Conservation (phyloP, 2,113 vertebrate species). For the Lepus americanus region DNA sequence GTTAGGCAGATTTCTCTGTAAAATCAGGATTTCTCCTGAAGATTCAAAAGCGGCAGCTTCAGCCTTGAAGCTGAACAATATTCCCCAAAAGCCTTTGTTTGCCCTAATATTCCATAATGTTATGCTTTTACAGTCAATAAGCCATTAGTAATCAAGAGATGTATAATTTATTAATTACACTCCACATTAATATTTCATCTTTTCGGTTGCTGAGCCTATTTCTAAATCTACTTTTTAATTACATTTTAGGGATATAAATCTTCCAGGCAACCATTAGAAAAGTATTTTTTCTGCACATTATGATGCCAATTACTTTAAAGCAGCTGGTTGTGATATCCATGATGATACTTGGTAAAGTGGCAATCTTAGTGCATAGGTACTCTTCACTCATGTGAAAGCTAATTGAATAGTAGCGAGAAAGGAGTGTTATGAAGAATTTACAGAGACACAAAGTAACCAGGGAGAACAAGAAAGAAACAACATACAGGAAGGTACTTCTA, state of each 20-base stretch:
- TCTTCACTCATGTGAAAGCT: slow-evolving; percentile 80
- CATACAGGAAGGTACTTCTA: too few relatives aligned
- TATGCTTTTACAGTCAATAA: slow-evolving; percentile 93
- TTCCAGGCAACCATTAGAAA: slow-evolving; percentile 92
- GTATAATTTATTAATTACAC: slow-evolving; percentile 97
- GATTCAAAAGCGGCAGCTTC: slow-evolving; percentile 80
- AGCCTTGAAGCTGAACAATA: slow-evolving; percentile 84
- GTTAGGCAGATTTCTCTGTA: slow-evolving; percentile 31
- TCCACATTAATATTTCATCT: slow-evolving; percentile 94
- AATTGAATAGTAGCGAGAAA: slow-evolving; percentile 76
- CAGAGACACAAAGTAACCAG: slow-evolving; percentile 60
- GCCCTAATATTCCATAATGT: slow-evolving; percentile 92
- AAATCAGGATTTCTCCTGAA: slow-evolving; percentile 75
- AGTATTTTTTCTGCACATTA: slow-evolving; percentile 88
- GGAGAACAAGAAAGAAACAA: slow-evolving; percentile 42
- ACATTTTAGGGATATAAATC: slow-evolving; percentile 91
- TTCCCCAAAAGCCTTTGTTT: slow-evolving; percentile 89
- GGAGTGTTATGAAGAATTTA: slow-evolving; percentile 77
- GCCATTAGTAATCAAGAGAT: slow-evolving; percentile 96
- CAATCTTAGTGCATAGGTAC: slow-evolving; percentile 75
- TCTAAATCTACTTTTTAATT: slow-evolving; percentile 94
- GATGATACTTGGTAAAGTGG: slow-evolving; percentile 86
- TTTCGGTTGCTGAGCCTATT: slow-evolving; percentile 90
- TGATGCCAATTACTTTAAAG: slow-evolving; percentile 87
- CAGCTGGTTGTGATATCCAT: slow-evolving; percentile 85